These are phyloP conservation scores for Drosophila erecta DNA, from an alignment of 1,140 invertebrate genomes.

Conservation along the genomic window DNA sequence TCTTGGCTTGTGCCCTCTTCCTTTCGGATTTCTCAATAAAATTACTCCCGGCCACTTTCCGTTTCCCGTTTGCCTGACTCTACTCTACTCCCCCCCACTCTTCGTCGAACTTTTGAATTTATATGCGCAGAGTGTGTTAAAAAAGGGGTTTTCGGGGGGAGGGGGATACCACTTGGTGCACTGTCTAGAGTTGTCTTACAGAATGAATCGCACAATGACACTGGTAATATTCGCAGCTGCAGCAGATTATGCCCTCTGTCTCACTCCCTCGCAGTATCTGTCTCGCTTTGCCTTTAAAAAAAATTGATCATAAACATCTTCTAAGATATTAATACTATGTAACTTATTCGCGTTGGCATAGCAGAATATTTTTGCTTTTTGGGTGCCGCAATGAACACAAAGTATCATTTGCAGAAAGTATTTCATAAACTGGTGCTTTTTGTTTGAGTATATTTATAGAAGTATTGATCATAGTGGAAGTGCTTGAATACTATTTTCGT, in stretches of 20 bases:
- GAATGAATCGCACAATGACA: conserved; percentile 60
- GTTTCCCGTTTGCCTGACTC: conserved; percentile 44
- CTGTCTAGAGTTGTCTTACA: conserved; percentile 17
- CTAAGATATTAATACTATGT: too few species aligned
- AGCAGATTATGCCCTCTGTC: neutral
- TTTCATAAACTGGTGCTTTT: conserved; percentile 11
- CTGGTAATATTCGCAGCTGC: conserved; percentile 45
- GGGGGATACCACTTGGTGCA: neutral
- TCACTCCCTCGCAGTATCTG: too few species aligned
- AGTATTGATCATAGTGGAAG: conserved; percentile 22
- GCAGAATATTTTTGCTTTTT: neutral
- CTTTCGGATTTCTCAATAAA: conserved; percentile 72
- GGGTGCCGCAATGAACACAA: conserved; percentile 28
- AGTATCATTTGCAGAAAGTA: conserved; percentile 10
- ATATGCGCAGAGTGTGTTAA: conserved; percentile 44
- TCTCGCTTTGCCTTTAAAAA: too few species aligned
- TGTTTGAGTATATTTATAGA: conserved; percentile 30
- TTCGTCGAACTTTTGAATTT: conserved; percentile 29
- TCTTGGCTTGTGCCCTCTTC: conserved; percentile 59
- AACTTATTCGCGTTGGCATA: too few species aligned
- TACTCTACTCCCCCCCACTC: neutral
- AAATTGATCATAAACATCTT: too few species aligned
- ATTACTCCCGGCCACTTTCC: conserved; percentile 69
- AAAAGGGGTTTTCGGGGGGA: neutral
- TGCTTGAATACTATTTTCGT: conserved; percentile 11